Evolutionary conservation across 2,888 invertebrate genomes (phyloP).

Genomic region (Lasius fuliginosus): DNA sequence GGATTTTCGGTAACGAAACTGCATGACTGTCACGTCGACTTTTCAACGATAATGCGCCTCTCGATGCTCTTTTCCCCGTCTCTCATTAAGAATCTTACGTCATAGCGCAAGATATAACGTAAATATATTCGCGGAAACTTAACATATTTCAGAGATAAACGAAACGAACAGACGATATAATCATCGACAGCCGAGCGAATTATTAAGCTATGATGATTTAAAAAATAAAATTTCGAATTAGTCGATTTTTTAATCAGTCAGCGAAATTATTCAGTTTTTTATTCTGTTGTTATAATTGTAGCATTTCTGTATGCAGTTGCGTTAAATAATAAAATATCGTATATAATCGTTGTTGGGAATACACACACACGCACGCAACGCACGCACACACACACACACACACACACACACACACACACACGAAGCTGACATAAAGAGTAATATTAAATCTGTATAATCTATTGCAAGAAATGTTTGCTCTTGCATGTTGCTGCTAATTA

Average conservation of each 20-base stretch:
- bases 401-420: no score
- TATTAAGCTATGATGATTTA: not conserved
- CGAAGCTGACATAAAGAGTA: not conserved
- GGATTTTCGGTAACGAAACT: conserved; percentile 72
- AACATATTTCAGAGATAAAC: not conserved
- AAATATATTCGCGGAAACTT: not conserved
- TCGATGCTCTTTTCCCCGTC: conserved; percentile 30
- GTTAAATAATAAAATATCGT: conserved; percentile 1
- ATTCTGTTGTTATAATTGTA: not conserved
- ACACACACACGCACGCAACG: no score
- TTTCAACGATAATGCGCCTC: conserved; percentile 55
- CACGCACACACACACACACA: no score
- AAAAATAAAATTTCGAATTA: not conserved
- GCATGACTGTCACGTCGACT: conserved; percentile 62
- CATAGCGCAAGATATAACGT: not conserved
- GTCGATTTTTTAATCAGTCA: not conserved
- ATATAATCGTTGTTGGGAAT: not conserved
- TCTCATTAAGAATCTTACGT: conserved; percentile 33
- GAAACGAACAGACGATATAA: not conserved
- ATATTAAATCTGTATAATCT: not conserved
- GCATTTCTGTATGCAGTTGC: not conserved
- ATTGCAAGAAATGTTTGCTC: not conserved
- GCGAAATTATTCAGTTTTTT: not conserved
- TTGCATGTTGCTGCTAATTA: not conserved
- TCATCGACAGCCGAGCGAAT: not conserved